Evolutionary conservation across 2,797 vertebrate species (phyloP), one percentile per base, ranked within the genome.

Genomic region (Anisognathus igniventris): DNA sequence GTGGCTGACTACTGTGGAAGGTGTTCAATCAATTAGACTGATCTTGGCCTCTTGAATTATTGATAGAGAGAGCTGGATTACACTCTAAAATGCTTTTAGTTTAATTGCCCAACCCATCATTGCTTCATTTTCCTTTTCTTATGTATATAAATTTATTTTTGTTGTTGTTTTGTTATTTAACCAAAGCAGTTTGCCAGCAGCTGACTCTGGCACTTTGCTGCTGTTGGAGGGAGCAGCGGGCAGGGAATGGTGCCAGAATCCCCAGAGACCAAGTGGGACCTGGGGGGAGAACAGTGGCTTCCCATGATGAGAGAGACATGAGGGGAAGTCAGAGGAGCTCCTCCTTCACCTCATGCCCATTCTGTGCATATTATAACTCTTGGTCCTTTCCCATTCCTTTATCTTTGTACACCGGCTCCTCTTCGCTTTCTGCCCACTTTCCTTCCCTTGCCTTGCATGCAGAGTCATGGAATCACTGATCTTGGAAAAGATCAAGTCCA

Each of bases 1-100:
- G 97, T 62, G 92, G 96, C 96, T 93, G 94, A 95, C 91, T 96
- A 94, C 95, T 96, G 94, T 90, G 76, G 93, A 97, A 96, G 95
- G 84, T 83, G 95, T 96, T 97, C 97, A 95, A 96, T 98, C 98
- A 98, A 97, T 96, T 91, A 85, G 96, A 98, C 83, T 70, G 85
- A 95, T 96, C 95, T 60, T 16, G 66, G 92, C 82, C 79, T 82
- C 57, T 79, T 97, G 96, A 97, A 96, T 97, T 97, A 98, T 97
- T 97, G 98, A 97, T 88, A 95, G 97, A 96, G 83, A 83, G 95
- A 97, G 93, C 97, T 95, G 93, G 82, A 94, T 96, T 94, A 94
- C 78, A 96, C 97, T 98, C 98, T 98, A 96, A 98, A 97, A 98
- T 97, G 98, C 98, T 99, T 98, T 99, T 98, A 99, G 97, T 97